Percentiles rank a stretch among this genome's conserved stretches.
Evolutionary conservation across 2,888 invertebrate genomes (phyloP).

Genomic region (Agrotis exclamationis): DNA sequence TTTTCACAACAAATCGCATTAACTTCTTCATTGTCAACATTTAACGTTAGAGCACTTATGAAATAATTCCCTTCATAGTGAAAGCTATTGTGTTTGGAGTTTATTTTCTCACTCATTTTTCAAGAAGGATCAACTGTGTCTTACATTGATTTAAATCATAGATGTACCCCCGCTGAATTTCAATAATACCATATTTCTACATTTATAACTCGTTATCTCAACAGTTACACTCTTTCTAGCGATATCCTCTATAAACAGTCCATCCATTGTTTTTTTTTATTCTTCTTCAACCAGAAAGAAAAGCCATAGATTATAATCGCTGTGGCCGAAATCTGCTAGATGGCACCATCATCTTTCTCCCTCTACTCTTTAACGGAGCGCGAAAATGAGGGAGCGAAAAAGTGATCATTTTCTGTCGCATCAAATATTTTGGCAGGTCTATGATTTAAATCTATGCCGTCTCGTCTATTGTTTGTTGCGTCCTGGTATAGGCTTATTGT

Average conservation of each 20-base stretch:
- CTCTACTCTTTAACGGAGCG: too few species aligned
- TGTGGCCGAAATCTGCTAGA: too few species aligned
- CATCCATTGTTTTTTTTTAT: too few species aligned
- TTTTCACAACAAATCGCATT: slow-evolving; percentile 52
- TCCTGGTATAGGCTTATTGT: slow-evolving; percentile 60
- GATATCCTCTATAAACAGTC: too few species aligned
- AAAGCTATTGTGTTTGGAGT: slow-evolving; percentile 61
- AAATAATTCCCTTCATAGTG: slow-evolving; percentile 59
- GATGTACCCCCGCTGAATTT: background rate
- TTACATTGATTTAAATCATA: background rate
- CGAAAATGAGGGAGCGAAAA: too few species aligned
- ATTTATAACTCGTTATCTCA: too few species aligned
- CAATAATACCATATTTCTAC: too few species aligned
- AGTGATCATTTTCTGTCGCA: background rate
- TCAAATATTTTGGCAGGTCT: background rate
- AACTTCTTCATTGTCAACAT: slow-evolving; percentile 52
- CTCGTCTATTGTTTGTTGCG: slow-evolving; percentile 58
- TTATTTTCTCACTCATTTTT: slow-evolving; percentile 64
- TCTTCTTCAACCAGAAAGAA: too few species aligned
- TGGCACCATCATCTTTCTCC: too few species aligned
- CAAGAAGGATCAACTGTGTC: slow-evolving; percentile 62
- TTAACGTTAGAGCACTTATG: slow-evolving; percentile 56
- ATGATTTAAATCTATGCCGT: slow-evolving; percentile 14
- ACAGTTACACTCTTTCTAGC: too few species aligned
- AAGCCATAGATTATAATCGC: too few species aligned